These are phyloP conservation scores for Camponotus fellah DNA, from an alignment of 2,888 invertebrate genomes.

Conservation along the genomic window DNA sequence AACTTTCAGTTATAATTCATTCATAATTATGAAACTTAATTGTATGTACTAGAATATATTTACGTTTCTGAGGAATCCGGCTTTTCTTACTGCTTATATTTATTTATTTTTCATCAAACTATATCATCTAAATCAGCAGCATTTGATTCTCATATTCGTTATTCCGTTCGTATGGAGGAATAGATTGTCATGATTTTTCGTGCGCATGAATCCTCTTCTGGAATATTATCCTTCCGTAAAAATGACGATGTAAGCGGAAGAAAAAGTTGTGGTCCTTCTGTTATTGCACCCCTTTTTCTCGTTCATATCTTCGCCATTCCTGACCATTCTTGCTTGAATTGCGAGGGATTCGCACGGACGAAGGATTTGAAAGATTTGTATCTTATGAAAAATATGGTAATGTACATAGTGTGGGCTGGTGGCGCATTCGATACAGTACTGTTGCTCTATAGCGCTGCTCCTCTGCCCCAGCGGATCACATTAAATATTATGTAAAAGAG, in stretches of 20 bases:
- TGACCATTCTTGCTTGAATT: slow-evolving; percentile 63
- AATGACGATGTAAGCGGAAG: slow-evolving; percentile 44
- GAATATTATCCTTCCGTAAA: slow-evolving; percentile 50
- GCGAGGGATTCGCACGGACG: slow-evolving; percentile 64
- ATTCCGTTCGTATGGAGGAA: background rate
- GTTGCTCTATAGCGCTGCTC: slow-evolving; percentile 19
- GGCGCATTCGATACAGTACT: slow-evolving; percentile 60
- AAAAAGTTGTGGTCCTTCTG: slow-evolving; percentile 48
- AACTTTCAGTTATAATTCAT: background rate
- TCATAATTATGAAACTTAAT: background rate
- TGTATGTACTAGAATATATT: background rate
- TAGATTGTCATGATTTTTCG: slow-evolving; percentile 2
- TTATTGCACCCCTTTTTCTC: slow-evolving; percentile 59
- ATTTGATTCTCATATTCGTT: background rate
- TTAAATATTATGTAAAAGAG: slow-evolving; percentile 36
- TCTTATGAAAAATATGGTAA: slow-evolving; percentile 77
- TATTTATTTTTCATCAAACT: slow-evolving; percentile 3
- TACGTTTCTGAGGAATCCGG: background rate
- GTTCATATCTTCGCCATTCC: background rate
- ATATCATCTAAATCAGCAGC: slow-evolving; percentile 9
- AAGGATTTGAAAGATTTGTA: slow-evolving; percentile 74
- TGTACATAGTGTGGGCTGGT: slow-evolving; percentile 49
- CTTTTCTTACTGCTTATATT: background rate
- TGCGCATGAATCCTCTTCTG: background rate
- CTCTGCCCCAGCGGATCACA: background rate